Conservation (phyloP, 2,113 vertebrate genomes). For the Pollachius pollachius region DNA sequence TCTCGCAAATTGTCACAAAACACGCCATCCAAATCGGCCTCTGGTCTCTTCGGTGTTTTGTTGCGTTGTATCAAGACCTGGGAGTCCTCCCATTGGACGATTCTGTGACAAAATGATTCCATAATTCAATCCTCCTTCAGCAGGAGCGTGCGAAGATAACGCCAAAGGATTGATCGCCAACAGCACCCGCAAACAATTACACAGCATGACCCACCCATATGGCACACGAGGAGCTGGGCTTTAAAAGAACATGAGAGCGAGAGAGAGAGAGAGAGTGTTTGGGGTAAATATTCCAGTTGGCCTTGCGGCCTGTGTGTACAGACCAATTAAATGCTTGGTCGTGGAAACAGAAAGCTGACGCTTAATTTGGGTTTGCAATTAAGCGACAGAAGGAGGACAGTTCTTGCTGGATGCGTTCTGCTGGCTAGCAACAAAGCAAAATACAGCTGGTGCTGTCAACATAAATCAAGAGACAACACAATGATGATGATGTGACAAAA, state of each 20-base stretch:
- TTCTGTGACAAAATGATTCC: slow-evolving; percentile 18
- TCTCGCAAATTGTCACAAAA: slow-evolving; percentile 21
- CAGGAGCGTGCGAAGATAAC: slow-evolving; percentile 19
- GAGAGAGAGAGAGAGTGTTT: neutral
- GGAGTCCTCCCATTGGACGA: neutral
- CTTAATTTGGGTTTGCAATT: slow-evolving; percentile 39
- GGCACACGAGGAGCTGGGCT: slow-evolving; percentile 34
- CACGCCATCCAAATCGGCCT: slow-evolving; percentile 14
- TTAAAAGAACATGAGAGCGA: slow-evolving; percentile 46
- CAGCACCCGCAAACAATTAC: slow-evolving; percentile 44
- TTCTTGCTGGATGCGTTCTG: no score
- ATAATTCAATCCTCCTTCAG: slow-evolving; percentile 23
- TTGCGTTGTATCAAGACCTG: slow-evolving; percentile 1
- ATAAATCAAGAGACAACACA: no score
- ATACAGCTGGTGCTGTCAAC: no score
- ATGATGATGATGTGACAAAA: no score
- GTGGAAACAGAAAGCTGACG: slow-evolving; percentile 42
- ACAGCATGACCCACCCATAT: slow-evolving; percentile 3
- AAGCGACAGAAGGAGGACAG: no score
- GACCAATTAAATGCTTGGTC: slow-evolving; percentile 56
- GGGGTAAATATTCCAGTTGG: slow-evolving; percentile 16
- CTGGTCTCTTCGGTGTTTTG: slow-evolving; percentile 10
- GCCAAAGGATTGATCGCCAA: slow-evolving; percentile 21
- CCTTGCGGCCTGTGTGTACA: slow-evolving; percentile 33
- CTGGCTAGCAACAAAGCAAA: no score